phyloP scores from a whole-genome alignment of 2,888 invertebrate genomes.

The Sphaerophoria rueppellii region DNA sequence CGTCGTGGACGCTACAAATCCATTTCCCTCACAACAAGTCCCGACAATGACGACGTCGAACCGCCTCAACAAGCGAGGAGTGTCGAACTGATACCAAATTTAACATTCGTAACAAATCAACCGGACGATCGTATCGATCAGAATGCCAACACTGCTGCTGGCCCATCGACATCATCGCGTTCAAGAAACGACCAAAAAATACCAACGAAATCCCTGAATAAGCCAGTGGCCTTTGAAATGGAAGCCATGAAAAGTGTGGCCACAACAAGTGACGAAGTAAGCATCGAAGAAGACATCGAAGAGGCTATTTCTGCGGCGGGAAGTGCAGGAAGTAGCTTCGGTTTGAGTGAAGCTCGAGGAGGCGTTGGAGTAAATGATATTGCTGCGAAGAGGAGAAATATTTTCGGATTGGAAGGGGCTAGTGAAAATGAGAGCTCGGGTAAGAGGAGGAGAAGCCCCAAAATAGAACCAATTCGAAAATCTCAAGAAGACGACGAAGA shows the following conservation, averaged over 20 bases:
- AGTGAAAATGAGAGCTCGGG: slow-evolving; percentile 49
- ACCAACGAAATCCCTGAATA: slow-evolving; percentile 60
- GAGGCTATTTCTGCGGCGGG: slow-evolving; percentile 77
- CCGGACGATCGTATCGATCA: slow-evolving; percentile 46
- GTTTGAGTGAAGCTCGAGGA: slow-evolving; percentile 63
- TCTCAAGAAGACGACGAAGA: slow-evolving; percentile 44
- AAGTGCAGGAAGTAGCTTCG: slow-evolving; percentile 60
- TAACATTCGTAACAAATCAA: slow-evolving; percentile 77
- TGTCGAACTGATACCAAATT: slow-evolving; percentile 79
- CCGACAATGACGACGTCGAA: slow-evolving; percentile 63
- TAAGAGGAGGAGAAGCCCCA: slow-evolving; percentile 8
- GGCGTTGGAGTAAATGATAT: slow-evolving; percentile 34
- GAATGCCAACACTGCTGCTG: slow-evolving; percentile 69
- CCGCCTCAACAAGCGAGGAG: slow-evolving; percentile 62
- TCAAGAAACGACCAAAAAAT: slow-evolving; percentile 56
- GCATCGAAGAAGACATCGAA: slow-evolving; percentile 82
- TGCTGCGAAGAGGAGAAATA: slow-evolving; percentile 54
- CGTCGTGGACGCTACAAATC: slow-evolving; percentile 77
- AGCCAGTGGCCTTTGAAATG: slow-evolving; percentile 79
- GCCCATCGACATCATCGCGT: slow-evolving; percentile 52
- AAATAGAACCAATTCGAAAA: slow-evolving; percentile 39
- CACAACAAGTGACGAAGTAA: slow-evolving; percentile 75
- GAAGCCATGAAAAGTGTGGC: slow-evolving; percentile 76
- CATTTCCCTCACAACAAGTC: slow-evolving; percentile 54
- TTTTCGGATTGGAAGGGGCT: slow-evolving; percentile 31